A percentile compares a stretch with the other conserved stretches of the same genome.
These are phyloP conservation scores for Caenorhabditis sp. DNA, from an alignment of 2,888 invertebrate species.

Conservation along the genomic window DNA sequence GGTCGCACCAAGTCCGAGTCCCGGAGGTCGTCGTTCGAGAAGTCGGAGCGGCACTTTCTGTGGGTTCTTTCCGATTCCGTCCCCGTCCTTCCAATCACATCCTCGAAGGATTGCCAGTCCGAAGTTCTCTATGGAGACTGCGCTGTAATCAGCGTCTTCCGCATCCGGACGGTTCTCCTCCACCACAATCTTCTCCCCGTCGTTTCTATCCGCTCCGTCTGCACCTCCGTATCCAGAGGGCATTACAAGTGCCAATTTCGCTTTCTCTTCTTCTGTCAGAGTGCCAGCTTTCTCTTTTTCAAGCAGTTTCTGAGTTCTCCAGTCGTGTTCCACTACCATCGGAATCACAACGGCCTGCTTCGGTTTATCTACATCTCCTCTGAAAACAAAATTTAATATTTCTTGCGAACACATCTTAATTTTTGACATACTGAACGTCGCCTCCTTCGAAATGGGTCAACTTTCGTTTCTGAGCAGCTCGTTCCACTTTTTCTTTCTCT, in stretches of 20 bases:
- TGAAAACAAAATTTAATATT: constrained; percentile 35
- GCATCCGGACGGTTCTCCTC: constrained; percentile 23
- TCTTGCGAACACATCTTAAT: no score
- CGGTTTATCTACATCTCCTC: constrained; percentile 58
- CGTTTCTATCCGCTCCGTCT: background rate
- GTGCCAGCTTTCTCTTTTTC: constrained; percentile 68
- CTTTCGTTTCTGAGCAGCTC: constrained; percentile 59
- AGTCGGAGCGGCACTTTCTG: constrained; percentile 81
- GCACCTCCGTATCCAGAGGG: constrained; percentile 29
- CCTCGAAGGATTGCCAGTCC: constrained; percentile 94
- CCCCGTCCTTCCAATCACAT: constrained; percentile 85
- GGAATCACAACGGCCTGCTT: constrained; percentile 65
- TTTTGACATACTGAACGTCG: constrained; percentile 56
- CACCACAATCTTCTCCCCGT: constrained; percentile 33
- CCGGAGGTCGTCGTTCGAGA: constrained; percentile 89
- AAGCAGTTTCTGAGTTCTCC: constrained; percentile 64
- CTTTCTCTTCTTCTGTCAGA: constrained; percentile 66
- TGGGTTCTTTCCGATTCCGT: constrained; percentile 74
- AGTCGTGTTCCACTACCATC: constrained; percentile 67
- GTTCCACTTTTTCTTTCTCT: constrained; percentile 60
- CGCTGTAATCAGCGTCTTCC: constrained; percentile 70
- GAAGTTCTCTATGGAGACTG: constrained; percentile 86
- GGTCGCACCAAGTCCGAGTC: constrained; percentile 93
- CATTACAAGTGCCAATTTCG: constrained; percentile 62
- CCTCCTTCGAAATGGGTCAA: constrained; percentile 69